Percentiles rank a stretch among this genome's conserved stretches.
These are phyloP conservation scores for Fregata magnificens DNA, from an alignment of 2,113 vertebrate species.

Conservation along the genomic window DNA sequence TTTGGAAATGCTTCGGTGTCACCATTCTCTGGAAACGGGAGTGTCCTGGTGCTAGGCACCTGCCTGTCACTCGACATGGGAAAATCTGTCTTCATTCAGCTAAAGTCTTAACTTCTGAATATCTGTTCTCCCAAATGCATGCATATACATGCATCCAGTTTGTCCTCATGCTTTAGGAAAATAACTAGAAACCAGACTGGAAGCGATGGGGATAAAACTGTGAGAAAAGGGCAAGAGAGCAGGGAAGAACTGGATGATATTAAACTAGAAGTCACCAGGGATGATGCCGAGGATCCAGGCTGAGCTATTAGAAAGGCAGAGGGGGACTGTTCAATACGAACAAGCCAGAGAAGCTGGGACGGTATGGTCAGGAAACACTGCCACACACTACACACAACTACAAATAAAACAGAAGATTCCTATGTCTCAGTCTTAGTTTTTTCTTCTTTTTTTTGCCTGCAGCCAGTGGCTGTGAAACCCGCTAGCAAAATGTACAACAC, in stretches of 20 bases:
- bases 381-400: background rate
- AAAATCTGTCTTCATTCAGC: background rate
- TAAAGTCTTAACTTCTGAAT: background rate
- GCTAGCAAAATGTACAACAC: rapidly evolving
- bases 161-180: background rate
- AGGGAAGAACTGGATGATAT: background rate
- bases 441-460: background rate
- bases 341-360: background rate
- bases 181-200: background rate
- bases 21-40: background rate
- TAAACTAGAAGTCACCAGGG: background rate
- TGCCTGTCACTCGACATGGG: background rate
- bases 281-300: background rate
- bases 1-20: background rate
- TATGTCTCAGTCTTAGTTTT: too few relatives aligned
- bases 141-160: rapidly evolving
- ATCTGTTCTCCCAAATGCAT: background rate
- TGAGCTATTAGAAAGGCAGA: background rate
- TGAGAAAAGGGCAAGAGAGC: background rate
- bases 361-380: background rate
- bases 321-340: background rate
- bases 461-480: background rate
- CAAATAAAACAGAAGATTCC: background rate
- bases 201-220: background rate
- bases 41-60: background rate